phyloP scores from a whole-genome alignment of 2,888 invertebrate species.

The Pachymerium ferrugineum region DNA sequence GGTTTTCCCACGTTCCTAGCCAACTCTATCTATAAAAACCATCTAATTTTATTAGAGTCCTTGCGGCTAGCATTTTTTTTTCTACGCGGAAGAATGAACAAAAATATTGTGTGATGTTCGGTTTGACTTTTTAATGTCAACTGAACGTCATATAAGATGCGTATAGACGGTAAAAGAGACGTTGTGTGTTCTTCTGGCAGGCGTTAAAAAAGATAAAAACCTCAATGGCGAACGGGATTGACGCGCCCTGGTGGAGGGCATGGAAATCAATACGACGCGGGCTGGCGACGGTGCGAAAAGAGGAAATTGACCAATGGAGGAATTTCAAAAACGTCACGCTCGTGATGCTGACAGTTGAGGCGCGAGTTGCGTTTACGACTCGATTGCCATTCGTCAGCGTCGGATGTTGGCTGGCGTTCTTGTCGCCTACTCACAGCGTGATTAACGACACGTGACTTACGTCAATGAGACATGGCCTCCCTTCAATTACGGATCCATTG shows the following conservation, averaged over 20 bases:
- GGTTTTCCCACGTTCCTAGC: too few relatives aligned
- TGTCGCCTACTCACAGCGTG: background rate
- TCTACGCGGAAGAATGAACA: too few relatives aligned
- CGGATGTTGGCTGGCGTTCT: slow-evolving; percentile 16
- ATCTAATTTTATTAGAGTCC: too few relatives aligned
- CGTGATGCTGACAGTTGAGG: slow-evolving; percentile 3
- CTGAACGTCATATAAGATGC: background rate
- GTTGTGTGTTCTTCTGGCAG: background rate
- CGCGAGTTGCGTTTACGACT: slow-evolving; percentile 13
- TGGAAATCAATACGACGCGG: slow-evolving; percentile 5
- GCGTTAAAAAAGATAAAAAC: slow-evolving; percentile 11
- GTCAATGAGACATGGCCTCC: slow-evolving; percentile 28
- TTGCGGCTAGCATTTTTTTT: too few relatives aligned
- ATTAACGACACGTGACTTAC: slow-evolving; percentile 27
- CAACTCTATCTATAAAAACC: too few relatives aligned
- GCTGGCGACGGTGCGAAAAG: background rate
- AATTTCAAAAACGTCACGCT: slow-evolving; percentile 15
- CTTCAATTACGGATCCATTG: slow-evolving; percentile 25
- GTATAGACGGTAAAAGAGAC: background rate
- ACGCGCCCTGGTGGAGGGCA: slow-evolving; percentile 6
- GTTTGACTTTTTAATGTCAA: background rate
- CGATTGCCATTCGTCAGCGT: slow-evolving; percentile 25
- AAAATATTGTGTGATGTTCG: too few relatives aligned
- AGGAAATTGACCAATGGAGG: slow-evolving; percentile 14
- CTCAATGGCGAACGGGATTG: slow-evolving; percentile 4